Base-by-base conservation (phyloP, 2,797 vertebrate species). In the Micromesistius poutassou region DNA sequence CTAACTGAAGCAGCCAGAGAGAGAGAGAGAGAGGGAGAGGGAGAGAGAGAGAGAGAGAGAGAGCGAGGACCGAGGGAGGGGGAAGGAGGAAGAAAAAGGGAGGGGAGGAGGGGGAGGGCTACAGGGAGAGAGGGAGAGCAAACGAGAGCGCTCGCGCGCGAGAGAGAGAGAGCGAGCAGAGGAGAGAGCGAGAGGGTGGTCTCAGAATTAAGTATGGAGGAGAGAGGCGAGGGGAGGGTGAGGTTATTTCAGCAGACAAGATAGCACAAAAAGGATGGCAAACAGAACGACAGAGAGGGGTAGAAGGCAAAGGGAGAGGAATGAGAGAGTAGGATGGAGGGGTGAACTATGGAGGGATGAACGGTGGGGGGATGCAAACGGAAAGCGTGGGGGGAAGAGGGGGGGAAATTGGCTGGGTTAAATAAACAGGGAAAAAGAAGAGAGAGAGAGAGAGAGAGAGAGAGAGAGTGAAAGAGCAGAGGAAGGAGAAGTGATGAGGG, bases 1-100 rank as follows among this genome's bases (percentile, higher is more conserved):
- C 90, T 91, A 90, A 93, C 88, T 89, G 88, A 92, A 84, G 82
- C 86, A 87, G 89, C 86, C 83, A 92, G 90, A 90, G 88, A 91
- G 91, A 90, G 90, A 86, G 90, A 91, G 90, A 89, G 40, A 30
- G 28, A 30, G n/a, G 19, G 25, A 19, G 36, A 5, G 73, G 8
- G 40, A 50, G 40, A 3, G 38, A 40, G 28, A 31, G 30, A 3
- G 40, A 28, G 25, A 22, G 42, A 4, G 40, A 42, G 28, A 50
- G 30, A 9, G 42, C 14, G 25, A 22, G 36, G 28, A 50, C 13
- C 12, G 42, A 30, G 25, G 40, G 55, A 62, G 40, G 36, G 28
- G 13, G 74, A 10, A 19, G 30, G 30, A 50, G 13, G 74, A 22
- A 22, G 74, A 30, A 10, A n/a, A 55, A 7, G 74, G 74, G 46